Base-by-base conservation (phyloP, 2,113 vertebrate species). In the Notothenia coriiceps region DNA sequence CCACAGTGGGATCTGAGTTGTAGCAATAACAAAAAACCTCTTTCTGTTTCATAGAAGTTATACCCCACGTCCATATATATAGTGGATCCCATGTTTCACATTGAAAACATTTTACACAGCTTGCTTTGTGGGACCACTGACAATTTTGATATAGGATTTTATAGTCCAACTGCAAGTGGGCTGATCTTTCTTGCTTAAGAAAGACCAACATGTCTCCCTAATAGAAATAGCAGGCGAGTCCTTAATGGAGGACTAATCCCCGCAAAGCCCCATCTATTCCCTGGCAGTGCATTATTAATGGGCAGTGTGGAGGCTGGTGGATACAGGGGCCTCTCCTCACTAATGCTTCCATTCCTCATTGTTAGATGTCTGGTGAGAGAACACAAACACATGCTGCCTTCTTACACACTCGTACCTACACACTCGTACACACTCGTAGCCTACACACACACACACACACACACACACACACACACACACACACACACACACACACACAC, bases 281-380 rank as follows among this genome's bases (percentile, higher is more conserved):
- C 80, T 70, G 79, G 84, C 89, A 88, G 81, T 92, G 81, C 81
- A 90, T 92, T 92, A 92, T 93, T 94, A 93, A 94, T 92, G 88
- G 79, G 44, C 62, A 86, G 88, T 76, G 85, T 74, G 85, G 79
- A 83, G 80, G 77, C 79, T 86, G 88, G 82, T 88, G 83, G 93
- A 87, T 70, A 65, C 72, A 71, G 86, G 82, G 89, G 88, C 88
- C 80, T 88, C 86, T 91, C 80, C 78, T 79, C 85, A 17, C 89
- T 83, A 92, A 91, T 93, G 91, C 29, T 46, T 85, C 88, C 92
- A 92, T 91, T 89, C 78, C 85, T 94, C 89, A 90, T 94, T 91
- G 86, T 92, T 93, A 86, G 91, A 82, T 78, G 80, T 86, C 84
- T 86, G 65, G 40, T 80, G 51, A 82, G 79, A 80, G 79, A 84